Percentiles rank a stretch among this genome's conserved stretches.
Evolutionary conservation across 1,140 invertebrate genomes (phyloP).

Genomic region (Acromyrmex charruanus): DNA sequence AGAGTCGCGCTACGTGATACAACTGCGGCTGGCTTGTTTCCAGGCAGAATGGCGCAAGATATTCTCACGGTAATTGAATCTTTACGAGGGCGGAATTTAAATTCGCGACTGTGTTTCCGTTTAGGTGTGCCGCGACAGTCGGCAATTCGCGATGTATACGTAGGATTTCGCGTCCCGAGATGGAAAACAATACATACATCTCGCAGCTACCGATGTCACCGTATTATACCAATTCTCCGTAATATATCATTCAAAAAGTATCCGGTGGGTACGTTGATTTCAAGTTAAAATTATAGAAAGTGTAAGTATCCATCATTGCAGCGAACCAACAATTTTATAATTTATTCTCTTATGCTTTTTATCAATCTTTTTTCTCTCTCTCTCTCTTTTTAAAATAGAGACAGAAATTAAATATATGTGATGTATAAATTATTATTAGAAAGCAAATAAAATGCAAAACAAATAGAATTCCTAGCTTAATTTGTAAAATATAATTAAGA

Average conservation of each 20-base stretch:
- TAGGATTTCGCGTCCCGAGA: constrained; percentile 11
- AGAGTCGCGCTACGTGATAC: constrained; percentile 57
- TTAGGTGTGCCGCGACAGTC: constrained; percentile 3
- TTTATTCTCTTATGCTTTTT: constrained; percentile 6
- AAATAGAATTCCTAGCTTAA: neutral
- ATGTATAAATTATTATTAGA: neutral
- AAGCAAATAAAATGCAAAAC: neutral
- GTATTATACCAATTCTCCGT: constrained; percentile 23
- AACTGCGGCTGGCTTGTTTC: constrained; percentile 50
- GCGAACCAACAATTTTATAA: neutral
- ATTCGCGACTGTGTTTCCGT: constrained; percentile 65
- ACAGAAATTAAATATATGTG: neutral
- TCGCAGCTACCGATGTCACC: constrained; percentile 14
- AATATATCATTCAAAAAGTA: constrained; percentile 48
- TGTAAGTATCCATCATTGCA: neutral
- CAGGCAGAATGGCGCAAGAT: constrained; percentile 64
- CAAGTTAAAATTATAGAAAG: neutral
- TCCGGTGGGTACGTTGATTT: neutral
- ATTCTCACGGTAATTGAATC: constrained; percentile 80
- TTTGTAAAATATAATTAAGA: neutral
- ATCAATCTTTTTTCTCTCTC: neutral
- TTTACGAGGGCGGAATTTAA: constrained; percentile 79
- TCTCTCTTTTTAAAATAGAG: neutral
- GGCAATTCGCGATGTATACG: constrained; percentile 5
- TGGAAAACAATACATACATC: constrained; percentile 32